phyloP scores from a whole-genome alignment of 1,140 invertebrate species.

The Cotesia typhae region DNA sequence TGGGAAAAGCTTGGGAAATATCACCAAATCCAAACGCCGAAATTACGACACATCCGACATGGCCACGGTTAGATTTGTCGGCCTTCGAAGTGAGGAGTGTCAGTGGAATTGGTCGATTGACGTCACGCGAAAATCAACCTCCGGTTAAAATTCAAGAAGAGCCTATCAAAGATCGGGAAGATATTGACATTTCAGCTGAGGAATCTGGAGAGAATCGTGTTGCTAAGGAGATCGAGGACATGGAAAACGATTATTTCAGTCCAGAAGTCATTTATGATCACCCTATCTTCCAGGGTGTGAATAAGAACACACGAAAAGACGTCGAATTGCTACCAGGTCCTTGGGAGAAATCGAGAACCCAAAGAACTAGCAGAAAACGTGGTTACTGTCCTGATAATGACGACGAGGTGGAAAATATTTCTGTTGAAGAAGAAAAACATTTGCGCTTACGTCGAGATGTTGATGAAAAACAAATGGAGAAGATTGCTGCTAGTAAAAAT shows the following conservation, averaged over 20 bases:
- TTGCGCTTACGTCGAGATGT: conserved; percentile 49
- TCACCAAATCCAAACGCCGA: conserved; percentile 41
- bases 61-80: conserved; percentile 49
- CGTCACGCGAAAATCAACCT: conserved; percentile 26
- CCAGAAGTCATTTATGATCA: conserved; percentile 32
- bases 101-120: conserved; percentile 46
- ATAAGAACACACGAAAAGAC: conserved; percentile 29
- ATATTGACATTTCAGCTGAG: not conserved
- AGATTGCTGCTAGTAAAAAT: conserved; percentile 49
- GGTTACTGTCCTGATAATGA: conserved; percentile 31
- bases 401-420: not conserved
- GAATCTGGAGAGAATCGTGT: not conserved
- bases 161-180: not conserved
- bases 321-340: conserved; percentile 34
- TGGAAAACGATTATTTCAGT: conserved; percentile 11
- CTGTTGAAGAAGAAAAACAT: conserved; percentile 32
- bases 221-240: conserved; percentile 35
- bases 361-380: conserved; percentile 9
- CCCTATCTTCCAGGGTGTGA: conserved; percentile 33
- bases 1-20: conserved; percentile 55
- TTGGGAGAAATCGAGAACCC: conserved; percentile 32
- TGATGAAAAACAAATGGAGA: conserved; percentile 52
- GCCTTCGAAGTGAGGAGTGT: conserved; percentile 52
- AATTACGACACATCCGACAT: conserved; percentile 43
- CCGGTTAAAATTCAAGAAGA: conserved; percentile 6